Evolutionary conservation across 2,888 invertebrate species (phyloP), one percentile per base, ranked within the genome.

Genomic region (Clostera curtula): DNA sequence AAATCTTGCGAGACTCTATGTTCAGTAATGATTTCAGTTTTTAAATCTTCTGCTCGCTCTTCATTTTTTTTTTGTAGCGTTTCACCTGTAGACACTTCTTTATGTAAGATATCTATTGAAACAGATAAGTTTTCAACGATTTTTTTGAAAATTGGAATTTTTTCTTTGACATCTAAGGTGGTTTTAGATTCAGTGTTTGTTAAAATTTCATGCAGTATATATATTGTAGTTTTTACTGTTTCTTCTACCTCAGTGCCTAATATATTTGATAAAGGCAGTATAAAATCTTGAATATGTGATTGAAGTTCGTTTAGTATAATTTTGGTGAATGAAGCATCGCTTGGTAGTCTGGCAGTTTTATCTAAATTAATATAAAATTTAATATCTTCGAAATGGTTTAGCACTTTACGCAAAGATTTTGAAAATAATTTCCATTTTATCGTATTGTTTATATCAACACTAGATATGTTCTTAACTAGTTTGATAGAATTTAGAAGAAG

Each of bases 331-430:
- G 65, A 61, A 13, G 75, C 66, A 38, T 82, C 82, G 53, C 66
- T 73, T 3, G 83, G 82, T 21, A 76, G 34, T 43, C 82, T 63
- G 3, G 83, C 83, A 4, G 82, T 80, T 65, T 80, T 82, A 48
- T 83, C 83, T 9, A 83, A 47, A 49, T 76, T 80, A 2, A 83
- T 72, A 32, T 80, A 83, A 51, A 83, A 83, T 31, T 80, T 83
- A 0, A 83, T 67, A 41, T 83, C 83, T 48, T 80, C 82, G 36
- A 83, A 83, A 50, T 82, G 79, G 43, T 79, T 79, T 4, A 80
- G 49, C 12, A 69, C 56, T 29, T 67, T 73, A 1, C 83, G 60
- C 24, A 82, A 32, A 6, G 62, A 61, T 35, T 73, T 75, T 1
- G 71, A 61, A 17, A 74, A 40, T 7, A 39, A 49, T 37, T 67